Evolutionary conservation across 2,888 invertebrate species (phyloP).

Genomic region (Ernsta delagoae): DNA sequence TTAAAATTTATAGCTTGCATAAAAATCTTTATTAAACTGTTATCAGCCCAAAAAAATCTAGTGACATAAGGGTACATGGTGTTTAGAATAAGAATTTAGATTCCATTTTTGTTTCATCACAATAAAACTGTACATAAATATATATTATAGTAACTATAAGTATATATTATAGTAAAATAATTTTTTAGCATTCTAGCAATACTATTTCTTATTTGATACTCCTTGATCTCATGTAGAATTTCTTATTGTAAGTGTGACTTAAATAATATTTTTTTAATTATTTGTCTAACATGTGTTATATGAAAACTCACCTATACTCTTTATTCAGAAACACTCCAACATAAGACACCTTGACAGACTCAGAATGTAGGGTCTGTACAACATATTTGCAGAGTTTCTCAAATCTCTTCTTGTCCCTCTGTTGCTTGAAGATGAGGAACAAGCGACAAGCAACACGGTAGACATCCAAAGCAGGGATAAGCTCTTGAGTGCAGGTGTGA

Average conservation of each 20-base stretch:
- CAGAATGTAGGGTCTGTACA: constrained; percentile 90
- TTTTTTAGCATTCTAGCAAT: too few relatives aligned
- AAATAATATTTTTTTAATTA: too few relatives aligned
- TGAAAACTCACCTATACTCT: constrained; percentile 86
- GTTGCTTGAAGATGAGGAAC: constrained; percentile 85
- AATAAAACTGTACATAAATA: too few relatives aligned
- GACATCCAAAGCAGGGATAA: constrained; percentile 89
- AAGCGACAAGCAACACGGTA: constrained; percentile 89
- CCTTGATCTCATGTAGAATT: too few relatives aligned
- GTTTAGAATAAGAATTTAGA: too few relatives aligned
- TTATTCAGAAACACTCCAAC: constrained; percentile 95
- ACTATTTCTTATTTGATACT: too few relatives aligned
- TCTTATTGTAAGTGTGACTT: too few relatives aligned
- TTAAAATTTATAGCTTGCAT: neutral
- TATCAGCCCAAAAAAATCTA: neutral
- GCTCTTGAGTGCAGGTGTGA: constrained; percentile 63
- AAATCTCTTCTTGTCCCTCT: constrained; percentile 89
- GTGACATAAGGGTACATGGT: too few relatives aligned
- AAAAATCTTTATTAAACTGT: neutral
- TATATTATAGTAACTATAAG: too few relatives aligned
- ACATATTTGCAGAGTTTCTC: constrained; percentile 93
- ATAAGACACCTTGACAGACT: constrained; percentile 92
- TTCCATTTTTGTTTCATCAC: too few relatives aligned
- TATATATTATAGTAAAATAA: too few relatives aligned
- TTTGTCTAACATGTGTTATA: too few relatives aligned